Conservation (phyloP, 2,797 vertebrate genomes). For the Sebastes steindachneri region DNA sequence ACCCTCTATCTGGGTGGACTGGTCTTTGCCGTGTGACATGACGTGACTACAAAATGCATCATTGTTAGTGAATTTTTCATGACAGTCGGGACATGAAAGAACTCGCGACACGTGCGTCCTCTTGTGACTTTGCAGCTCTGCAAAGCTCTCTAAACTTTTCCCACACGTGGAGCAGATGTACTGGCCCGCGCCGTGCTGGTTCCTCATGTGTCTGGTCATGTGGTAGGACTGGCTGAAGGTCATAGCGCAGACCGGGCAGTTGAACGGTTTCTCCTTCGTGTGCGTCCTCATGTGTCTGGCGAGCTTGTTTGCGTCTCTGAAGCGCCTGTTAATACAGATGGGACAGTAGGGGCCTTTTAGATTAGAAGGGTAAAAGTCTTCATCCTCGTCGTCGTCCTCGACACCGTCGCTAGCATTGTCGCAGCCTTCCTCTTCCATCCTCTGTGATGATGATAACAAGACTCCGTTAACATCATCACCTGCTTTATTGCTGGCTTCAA, state of each 20-base stretch:
- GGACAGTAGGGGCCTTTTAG: constrained; percentile 50
- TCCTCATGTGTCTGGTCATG: constrained; percentile 74
- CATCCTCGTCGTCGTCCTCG: not conserved
- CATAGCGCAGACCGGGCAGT: constrained; percentile 53
- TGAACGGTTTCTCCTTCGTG: constrained; percentile 74
- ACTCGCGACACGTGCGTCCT: constrained; percentile 26
- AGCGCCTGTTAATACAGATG: constrained; percentile 45
- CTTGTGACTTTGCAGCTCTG: constrained; percentile 62
- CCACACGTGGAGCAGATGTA: constrained; percentile 66
- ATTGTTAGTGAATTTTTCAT: not conserved
- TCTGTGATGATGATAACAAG: not conserved
- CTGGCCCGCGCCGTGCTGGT: constrained; percentile 54
- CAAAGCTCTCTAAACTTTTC: constrained; percentile 12
- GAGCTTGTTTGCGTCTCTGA: constrained; percentile 62
- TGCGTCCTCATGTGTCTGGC: constrained; percentile 74
- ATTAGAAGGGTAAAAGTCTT: not conserved
- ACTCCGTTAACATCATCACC: not conserved
- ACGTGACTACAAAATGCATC: constrained; percentile 24
- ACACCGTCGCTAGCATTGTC: not conserved
- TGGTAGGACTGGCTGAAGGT: constrained; percentile 75
- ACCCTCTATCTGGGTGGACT: not conserved
- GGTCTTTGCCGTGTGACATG: constrained; percentile 1
- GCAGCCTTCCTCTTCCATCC: constrained; percentile 2
- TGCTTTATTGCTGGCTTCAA: not conserved
- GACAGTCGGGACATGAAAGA: constrained; percentile 37